Evolutionary conservation across 2,113 vertebrate genomes (phyloP).

Genomic region (Callocephalon fimbriatum): DNA sequence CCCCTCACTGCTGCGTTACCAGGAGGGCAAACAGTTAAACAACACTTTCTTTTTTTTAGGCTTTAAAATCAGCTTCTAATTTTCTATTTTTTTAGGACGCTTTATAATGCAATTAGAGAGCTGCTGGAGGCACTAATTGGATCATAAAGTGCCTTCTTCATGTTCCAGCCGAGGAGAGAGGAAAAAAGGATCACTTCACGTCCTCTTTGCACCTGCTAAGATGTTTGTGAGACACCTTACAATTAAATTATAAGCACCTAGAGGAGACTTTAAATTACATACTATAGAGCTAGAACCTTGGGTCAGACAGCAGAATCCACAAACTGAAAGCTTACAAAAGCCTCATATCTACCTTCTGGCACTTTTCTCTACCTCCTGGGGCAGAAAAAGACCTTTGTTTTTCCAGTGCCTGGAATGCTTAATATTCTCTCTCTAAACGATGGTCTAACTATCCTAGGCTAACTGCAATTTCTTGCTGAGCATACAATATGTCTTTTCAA

Average conservation of each 20-base stretch:
- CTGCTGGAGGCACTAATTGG: slow-evolving; percentile 69
- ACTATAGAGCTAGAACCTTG: slow-evolving; percentile 34
- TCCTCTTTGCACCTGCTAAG: slow-evolving; percentile 54
- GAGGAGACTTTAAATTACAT: slow-evolving; percentile 49
- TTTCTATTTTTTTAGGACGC: not conserved
- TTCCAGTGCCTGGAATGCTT: not conserved
- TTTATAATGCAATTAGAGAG: slow-evolving; percentile 72
- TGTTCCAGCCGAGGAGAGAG: slow-evolving; percentile 56
- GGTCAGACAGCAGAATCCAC: not conserved
- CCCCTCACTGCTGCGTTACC: not conserved
- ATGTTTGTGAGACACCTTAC: slow-evolving; percentile 57
- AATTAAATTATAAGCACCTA: slow-evolving; percentile 64
- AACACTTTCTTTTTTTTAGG: not conserved
- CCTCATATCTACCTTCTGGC: not conserved
- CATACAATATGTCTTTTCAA: not conserved
- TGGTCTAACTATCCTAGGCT: not conserved
- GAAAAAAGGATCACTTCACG: slow-evolving; percentile 55
- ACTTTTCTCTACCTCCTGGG: not conserved
- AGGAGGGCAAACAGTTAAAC: slow-evolving; percentile 12
- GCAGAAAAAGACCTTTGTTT: slow-evolving; percentile 10
- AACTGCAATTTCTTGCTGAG: slow-evolving; percentile 33
- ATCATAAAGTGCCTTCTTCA: slow-evolving; percentile 69
- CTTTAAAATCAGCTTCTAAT: slow-evolving; percentile 25
- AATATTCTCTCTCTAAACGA: not conserved
- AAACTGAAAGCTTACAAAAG: not conserved